These are phyloP conservation scores for Orthochromis malagaraziensis DNA, from an alignment of 2,113 vertebrate genomes.

Conservation along the genomic window DNA sequence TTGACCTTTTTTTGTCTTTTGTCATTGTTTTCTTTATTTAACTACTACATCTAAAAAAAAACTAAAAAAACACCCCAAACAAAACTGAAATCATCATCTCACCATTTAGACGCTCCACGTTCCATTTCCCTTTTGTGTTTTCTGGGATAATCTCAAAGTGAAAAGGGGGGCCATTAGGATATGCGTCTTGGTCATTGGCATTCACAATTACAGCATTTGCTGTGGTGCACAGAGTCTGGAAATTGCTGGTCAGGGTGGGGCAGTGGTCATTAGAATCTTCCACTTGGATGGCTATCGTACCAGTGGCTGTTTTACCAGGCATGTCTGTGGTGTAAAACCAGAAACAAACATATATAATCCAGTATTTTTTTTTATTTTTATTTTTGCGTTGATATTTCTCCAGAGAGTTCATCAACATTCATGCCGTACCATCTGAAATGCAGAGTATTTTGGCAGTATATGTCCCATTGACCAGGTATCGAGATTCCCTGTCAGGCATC, in stretches of 20 bases:
- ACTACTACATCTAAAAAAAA: neutral
- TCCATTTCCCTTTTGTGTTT: slow-evolving; percentile 76
- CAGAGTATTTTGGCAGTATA: slow-evolving; percentile 80
- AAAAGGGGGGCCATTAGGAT: slow-evolving; percentile 79
- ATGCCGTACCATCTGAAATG: slow-evolving; percentile 75
- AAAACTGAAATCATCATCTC: slow-evolving; percentile 10
- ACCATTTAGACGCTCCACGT: slow-evolving; percentile 74
- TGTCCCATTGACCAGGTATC: slow-evolving; percentile 74
- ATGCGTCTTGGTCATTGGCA: slow-evolving; percentile 75
- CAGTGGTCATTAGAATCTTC: slow-evolving; percentile 88
- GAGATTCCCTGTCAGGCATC: slow-evolving; percentile 75
- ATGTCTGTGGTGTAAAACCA: slow-evolving; percentile 22
- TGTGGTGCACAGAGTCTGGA: slow-evolving; percentile 68
- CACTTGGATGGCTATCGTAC: slow-evolving; percentile 80
- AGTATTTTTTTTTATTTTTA: neutral
- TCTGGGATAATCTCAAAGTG: slow-evolving; percentile 72
- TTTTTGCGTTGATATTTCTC: neutral
- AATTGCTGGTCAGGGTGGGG: slow-evolving; percentile 68
- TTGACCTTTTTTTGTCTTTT: neutral
- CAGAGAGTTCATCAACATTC: neutral
- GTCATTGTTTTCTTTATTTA: neutral
- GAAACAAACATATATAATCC: neutral
- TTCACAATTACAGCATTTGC: slow-evolving; percentile 65
- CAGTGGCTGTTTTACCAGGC: slow-evolving; percentile 80
- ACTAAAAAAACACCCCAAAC: fast-evolving